phyloP scores from a whole-genome alignment of 2,797 vertebrate genomes.

The Pempheris klunzingeri region DNA sequence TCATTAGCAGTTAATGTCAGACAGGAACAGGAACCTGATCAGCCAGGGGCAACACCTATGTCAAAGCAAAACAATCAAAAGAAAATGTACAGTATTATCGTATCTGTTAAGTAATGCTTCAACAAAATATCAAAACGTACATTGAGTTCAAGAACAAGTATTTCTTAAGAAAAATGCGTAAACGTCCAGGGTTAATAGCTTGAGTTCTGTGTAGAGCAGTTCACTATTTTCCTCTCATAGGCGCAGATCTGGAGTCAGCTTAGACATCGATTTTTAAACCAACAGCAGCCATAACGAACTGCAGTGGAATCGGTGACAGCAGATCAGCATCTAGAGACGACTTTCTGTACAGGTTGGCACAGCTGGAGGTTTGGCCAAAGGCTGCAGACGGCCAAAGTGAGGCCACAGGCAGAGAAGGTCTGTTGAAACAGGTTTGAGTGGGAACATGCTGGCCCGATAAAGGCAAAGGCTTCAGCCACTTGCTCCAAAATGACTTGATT shows the following conservation, averaged over 20 bases:
- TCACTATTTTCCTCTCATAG: constrained; percentile 60
- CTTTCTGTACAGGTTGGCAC: constrained; percentile 78
- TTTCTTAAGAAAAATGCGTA: constrained; percentile 78
- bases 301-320: constrained; percentile 55
- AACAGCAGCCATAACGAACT: constrained; percentile 24
- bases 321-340: constrained; percentile 70
- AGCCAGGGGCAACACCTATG: constrained; percentile 52
- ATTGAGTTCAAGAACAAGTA: constrained; percentile 73
- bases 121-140: constrained; percentile 78
- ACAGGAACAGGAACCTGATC: constrained; percentile 47
- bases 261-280: constrained; percentile 47
- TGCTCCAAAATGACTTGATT: constrained; percentile 56
- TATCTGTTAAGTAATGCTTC: constrained; percentile 68
- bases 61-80: constrained; percentile 56
- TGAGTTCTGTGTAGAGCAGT: constrained; percentile 67
- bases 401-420: constrained; percentile 78
- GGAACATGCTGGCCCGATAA: constrained; percentile 77
- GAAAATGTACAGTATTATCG: constrained; percentile 64
- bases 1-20: constrained; percentile 37
- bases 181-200: constrained; percentile 73
- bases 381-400: constrained; percentile 71
- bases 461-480: constrained; percentile 70
- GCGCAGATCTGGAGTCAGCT: constrained; percentile 71
- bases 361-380: constrained; percentile 79
- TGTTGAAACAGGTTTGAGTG: constrained; percentile 62